Evolutionary conservation across 2,113 vertebrate genomes (phyloP).

Genomic region (Phoxinus phoxinus): DNA sequence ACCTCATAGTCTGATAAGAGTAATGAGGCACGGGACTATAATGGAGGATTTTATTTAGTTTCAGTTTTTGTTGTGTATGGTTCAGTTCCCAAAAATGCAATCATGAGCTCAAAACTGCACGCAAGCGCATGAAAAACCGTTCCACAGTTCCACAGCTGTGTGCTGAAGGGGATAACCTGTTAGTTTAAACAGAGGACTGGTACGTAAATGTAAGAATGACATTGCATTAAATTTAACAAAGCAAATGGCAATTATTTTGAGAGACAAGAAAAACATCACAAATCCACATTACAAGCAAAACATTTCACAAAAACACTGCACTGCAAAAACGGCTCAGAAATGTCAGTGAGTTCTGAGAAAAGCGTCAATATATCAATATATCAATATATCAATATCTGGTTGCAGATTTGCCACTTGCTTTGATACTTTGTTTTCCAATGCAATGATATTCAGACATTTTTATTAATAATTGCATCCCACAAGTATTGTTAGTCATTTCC

Average conservation of each 20-base stretch:
- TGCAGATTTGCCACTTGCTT: not conserved
- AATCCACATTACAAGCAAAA: not conserved
- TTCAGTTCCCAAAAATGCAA: conserved; percentile 4
- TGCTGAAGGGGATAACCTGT: not conserved
- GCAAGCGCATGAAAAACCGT: not conserved
- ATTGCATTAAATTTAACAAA: conserved; percentile 37
- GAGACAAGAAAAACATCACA: not conserved
- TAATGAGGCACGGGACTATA: not conserved
- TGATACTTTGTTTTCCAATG: not conserved
- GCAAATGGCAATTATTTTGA: not conserved
- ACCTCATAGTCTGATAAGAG: conserved; percentile 1
- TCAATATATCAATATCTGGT: not conserved
- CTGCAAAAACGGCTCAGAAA: not conserved
- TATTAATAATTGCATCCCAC: not conserved
- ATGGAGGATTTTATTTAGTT: conserved; percentile 8
- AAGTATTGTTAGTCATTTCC: not conserved
- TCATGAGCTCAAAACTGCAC: not conserved
- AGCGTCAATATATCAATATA: no score
- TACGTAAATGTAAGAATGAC: not conserved
- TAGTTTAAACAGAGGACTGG: not conserved
- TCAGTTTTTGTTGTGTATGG: not conserved
- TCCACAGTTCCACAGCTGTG: not conserved
- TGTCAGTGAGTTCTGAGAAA: not conserved
- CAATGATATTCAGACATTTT: not conserved
- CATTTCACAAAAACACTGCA: not conserved